These are phyloP conservation scores for Trissonchulus latispiculum DNA, from an alignment of 2,888 invertebrate genomes.

Conservation along the genomic window DNA sequence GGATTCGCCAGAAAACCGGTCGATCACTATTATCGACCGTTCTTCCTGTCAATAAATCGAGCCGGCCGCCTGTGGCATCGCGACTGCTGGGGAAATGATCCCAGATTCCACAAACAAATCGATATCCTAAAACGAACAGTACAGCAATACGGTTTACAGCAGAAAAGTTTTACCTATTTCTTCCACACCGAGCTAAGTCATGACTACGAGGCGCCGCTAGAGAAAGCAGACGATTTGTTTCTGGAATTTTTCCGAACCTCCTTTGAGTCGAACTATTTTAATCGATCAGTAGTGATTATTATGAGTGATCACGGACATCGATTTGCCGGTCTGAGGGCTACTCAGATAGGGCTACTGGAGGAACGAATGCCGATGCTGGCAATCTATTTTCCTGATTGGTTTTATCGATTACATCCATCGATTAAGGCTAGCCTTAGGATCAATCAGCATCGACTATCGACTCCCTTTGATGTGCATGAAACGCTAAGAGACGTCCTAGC, in stretches of 20 bases:
- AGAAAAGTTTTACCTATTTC: background rate
- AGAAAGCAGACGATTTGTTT: slow-evolving; percentile 3
- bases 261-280: slow-evolving; percentile 6
- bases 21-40: slow-evolving; percentile 5
- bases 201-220: slow-evolving; percentile 6
- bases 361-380: slow-evolving; percentile 21
- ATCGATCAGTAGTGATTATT: background rate
- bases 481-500: slow-evolving; percentile 15
- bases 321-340: background rate
- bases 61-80: background rate
- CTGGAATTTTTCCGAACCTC: background rate
- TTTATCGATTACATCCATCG: slow-evolving; percentile 18
- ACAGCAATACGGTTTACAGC: background rate
- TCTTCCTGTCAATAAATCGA: background rate
- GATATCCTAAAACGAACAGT: slow-evolving; percentile 5
- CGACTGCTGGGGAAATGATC: background rate
- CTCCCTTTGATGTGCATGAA: slow-evolving; percentile 20
- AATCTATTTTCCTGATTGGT: slow-evolving; percentile 20
- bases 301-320: slow-evolving; percentile 18
- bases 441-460: slow-evolving; percentile 10
- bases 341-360: slow-evolving; percentile 20
- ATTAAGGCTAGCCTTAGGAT: background rate
- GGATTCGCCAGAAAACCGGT: slow-evolving; percentile 9
- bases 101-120: background rate
- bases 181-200: slow-evolving; percentile 11